Conservation (phyloP, 2,797 vertebrate species). For the Hylomyscus alleni region DNA sequence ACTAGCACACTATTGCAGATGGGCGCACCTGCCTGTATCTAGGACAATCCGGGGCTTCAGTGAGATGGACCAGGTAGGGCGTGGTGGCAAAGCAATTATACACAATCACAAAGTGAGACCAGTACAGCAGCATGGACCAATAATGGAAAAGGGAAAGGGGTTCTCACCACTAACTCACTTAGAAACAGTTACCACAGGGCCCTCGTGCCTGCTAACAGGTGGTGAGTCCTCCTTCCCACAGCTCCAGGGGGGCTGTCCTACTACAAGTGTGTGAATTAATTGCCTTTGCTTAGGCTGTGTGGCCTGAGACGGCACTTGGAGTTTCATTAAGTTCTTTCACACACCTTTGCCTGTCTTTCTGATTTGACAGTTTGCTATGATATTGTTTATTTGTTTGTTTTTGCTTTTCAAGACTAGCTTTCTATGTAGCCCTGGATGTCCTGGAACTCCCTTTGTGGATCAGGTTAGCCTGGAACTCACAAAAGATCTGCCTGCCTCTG, state of each 20-base stretch:
- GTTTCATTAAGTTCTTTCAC: constrained; percentile 24
- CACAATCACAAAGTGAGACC: not conserved
- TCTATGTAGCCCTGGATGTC: not conserved
- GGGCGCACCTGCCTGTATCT: not conserved
- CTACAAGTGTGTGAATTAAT: constrained; percentile 12
- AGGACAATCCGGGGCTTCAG: not conserved
- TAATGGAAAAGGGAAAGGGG: not conserved
- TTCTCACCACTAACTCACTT: not conserved
- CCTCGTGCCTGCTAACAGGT: not conserved
- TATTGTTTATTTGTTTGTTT: not conserved
- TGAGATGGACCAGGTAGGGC: not conserved
- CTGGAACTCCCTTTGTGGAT: not conserved
- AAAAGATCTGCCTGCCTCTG: not conserved
- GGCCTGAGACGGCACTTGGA: constrained; percentile 9
- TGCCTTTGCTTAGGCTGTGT: not conserved
- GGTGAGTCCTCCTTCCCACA: not conserved
- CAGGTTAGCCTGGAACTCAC: not conserved
- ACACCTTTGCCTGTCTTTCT: constrained; percentile 28
- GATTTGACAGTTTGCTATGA: constrained; percentile 14
- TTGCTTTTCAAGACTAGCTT: not conserved
- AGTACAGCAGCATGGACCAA: not conserved
- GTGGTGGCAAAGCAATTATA: not conserved
- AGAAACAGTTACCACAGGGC: not conserved
- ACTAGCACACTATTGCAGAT: not conserved
- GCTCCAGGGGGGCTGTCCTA: not conserved